Base-by-base conservation (phyloP, 2,797 vertebrate species). In the Parauchenoglanis punctatus region DNA sequence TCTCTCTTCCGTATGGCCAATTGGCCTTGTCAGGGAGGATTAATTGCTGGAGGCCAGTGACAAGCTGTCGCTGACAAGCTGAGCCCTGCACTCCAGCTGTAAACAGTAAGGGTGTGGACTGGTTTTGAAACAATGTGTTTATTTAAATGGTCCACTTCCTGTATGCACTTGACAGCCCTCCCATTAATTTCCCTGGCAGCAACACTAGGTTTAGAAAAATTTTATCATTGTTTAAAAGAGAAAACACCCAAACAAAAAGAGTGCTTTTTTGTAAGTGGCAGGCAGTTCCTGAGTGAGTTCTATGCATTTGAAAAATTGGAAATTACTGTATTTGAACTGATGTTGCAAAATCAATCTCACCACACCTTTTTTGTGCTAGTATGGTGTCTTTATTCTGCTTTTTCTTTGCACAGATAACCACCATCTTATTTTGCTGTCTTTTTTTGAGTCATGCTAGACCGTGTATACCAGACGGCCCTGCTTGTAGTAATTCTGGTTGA, bases 101-200 rank as follows among this genome's bases (percentile, higher is more conserved):
- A 96, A 96, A 96, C 96, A 96, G 95, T 95, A 94, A 91, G 95
- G 95, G 95, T 95, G 96, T 95, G 95, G 94, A 96, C 96, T 96
- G 94, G 92, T 95, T 96, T 95, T 91, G 94, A 96, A 96, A 96
- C 96, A 96, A 96, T 96, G 95, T 96, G 95, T 96, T 96, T 96
- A 96, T 96, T 96, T 96, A 94, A 96, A 96, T 95, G 95, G 94
- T 90, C 88, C 90, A 92, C 95, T 96, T 96, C 95, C 95, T 95
- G 94, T 93, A 94, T 94, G 94, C 91, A 95, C 95, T 95, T 93
- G 93, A 94, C 94, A 93, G 93, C 92, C 93, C 93, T 94, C 92
- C 95, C 95, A 96, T 96, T 96, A 94, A 96, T 96, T 96, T 95
- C 93, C 95, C 94, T 95, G 94, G 94, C 93, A 89, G 93, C 87